Percentiles rank a stretch among this genome's conserved stretches.
Conservation (phyloP, 2,888 invertebrate species). For the Drosophila acutilabella region DNA sequence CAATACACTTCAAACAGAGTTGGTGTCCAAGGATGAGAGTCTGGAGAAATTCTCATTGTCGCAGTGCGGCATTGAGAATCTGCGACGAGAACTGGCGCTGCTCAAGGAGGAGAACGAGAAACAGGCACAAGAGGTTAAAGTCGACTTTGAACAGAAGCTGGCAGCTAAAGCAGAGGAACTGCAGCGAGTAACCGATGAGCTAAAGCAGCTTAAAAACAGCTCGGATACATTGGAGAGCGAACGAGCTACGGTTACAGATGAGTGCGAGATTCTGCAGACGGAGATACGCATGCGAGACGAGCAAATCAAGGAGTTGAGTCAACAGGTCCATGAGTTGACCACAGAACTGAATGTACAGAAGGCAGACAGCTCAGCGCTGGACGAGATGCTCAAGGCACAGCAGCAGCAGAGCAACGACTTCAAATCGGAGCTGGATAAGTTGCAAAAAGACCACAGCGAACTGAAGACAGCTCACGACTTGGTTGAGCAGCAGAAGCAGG, state of each 20-base stretch:
- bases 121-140: slow-evolving; percentile 57
- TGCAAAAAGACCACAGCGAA: slow-evolving; percentile 65
- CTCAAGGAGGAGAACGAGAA: slow-evolving; percentile 77
- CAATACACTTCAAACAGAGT: slow-evolving; percentile 75
- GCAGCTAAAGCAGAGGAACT: slow-evolving; percentile 69
- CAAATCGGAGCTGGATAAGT: slow-evolving; percentile 54
- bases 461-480: slow-evolving; percentile 64
- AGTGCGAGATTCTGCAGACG: slow-evolving; percentile 72
- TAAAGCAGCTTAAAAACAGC: slow-evolving; percentile 55
- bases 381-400: slow-evolving; percentile 73
- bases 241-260: slow-evolving; percentile 64
- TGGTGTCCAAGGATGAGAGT: slow-evolving; percentile 81
- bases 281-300: slow-evolving; percentile 73
- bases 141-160: slow-evolving; percentile 57
- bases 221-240: slow-evolving; percentile 66
- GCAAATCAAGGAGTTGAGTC: slow-evolving; percentile 66
- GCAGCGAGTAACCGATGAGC: slow-evolving; percentile 53
- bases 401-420: slow-evolving; percentile 51
- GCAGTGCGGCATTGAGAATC: slow-evolving; percentile 78
- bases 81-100: slow-evolving; percentile 70
- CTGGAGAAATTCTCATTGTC: slow-evolving; percentile 83
- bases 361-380: slow-evolving; percentile 77
- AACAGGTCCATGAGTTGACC: slow-evolving; percentile 68
- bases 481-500: slow-evolving; percentile 6
- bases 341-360: slow-evolving; percentile 74